Evolutionary conservation across 2,888 invertebrate species (phyloP), one percentile per base, ranked within the genome.

Genomic region (Megaustenia siamemsis): DNA sequence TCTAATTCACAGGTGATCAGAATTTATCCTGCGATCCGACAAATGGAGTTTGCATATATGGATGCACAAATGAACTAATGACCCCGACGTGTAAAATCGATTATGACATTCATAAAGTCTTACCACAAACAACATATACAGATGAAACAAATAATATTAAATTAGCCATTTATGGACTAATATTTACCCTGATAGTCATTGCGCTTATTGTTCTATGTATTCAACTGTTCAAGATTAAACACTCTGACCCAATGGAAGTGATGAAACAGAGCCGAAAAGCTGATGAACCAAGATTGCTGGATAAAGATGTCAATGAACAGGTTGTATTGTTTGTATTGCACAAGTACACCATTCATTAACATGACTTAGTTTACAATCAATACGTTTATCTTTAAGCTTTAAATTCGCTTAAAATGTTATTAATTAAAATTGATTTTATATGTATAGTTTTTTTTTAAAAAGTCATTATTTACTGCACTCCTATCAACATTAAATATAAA

Each of bases 271-370:
- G 2, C 71, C 43, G 1, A n/a, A 40, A n/a, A 0, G n/a, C 43
- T 43, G 24, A 71, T 3, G 40, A 40, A 24, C n/a, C 10, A 10
- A 43, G 60, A 28, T 38, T 60, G 32, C n/a, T 49, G 73, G 32
- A 6, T 49, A 8, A 49, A 35, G 76, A 53, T n/a, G 77, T 60
- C 56, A 60, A 77, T 60, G 60, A 38, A 24, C 10, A 77, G 77
- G 77, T 77, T 71, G n/a, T 71, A 71, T 71, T 71, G 12, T n/a
- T 32, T 45, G n/a, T 45, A 43, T 71, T 71, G 71, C 43, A 43
- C n/a, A 8, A 12, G 24, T 40, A 38, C 40, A 38, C 28, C 49
- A 49, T 49, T 49, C 49, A 15, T 15, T 49, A 49, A 15, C 15
- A 10, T 49, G 49, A 49, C 49, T 49, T 49, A 10, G 60, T 24